phyloP scores from a whole-genome alignment of 2,888 invertebrate species.

The Tinea semifulvella region DNA sequence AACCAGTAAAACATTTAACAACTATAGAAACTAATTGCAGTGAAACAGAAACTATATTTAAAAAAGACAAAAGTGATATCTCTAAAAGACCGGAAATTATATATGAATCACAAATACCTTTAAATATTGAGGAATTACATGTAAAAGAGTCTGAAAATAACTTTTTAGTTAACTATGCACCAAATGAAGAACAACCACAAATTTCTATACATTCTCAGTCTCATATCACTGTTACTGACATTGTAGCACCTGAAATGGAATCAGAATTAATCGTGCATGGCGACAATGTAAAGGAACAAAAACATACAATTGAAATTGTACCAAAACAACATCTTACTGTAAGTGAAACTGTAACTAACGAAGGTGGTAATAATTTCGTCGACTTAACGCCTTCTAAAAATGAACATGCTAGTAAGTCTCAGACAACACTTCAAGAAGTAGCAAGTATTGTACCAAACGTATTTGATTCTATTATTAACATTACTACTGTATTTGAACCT shows the following conservation, averaged over 20 bases:
- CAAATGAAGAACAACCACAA: conserved; percentile 27
- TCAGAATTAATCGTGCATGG: conserved; percentile 24
- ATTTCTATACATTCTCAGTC: conserved; percentile 32
- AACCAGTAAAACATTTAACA: conserved; percentile 58
- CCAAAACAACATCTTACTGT: conserved; percentile 36
- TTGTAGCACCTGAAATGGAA: conserved; percentile 35
- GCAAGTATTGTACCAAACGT: neutral
- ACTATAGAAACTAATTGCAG: conserved; percentile 55
- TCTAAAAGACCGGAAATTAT: conserved; percentile 25
- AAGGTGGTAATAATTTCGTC: conserved; percentile 29
- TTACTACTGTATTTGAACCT: conserved; percentile 15
- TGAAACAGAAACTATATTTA: conserved; percentile 47
- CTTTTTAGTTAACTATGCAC: conserved; percentile 21
- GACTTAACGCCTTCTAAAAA: conserved; percentile 24
- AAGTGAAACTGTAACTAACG: conserved; percentile 37
- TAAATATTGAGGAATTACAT: conserved; percentile 35
- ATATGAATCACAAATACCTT: conserved; percentile 31
- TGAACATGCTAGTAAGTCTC: conserved; percentile 27
- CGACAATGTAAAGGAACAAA: conserved; percentile 23
- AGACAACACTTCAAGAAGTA: conserved; percentile 24
- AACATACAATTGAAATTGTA: conserved; percentile 31
- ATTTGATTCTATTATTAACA: conserved; percentile 15
- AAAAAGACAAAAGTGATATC: conserved; percentile 20
- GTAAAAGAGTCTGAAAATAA: conserved; percentile 32
- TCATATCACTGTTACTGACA: conserved; percentile 36